Evolutionary conservation across 1,140 invertebrate species (phyloP), one percentile per base, ranked within the genome.

Genomic region (Rhyacophila brunnea): DNA sequence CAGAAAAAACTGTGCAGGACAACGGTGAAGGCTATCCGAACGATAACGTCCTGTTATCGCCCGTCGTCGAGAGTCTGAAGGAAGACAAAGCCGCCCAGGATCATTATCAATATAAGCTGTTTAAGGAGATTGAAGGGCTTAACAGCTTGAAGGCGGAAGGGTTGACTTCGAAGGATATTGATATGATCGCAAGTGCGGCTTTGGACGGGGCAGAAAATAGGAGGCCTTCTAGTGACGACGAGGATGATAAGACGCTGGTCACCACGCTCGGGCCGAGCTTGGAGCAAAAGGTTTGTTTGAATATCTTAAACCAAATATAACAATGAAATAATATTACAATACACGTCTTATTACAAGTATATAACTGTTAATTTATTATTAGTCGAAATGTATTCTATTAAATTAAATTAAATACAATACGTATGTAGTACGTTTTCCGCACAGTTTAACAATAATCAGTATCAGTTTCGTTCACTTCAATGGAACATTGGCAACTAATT

Each of bases 201-300:
- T 67, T 68, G 20, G 67, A 69, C n/a, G 63, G 47, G 5, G 48
- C 68, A 42, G 70, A 70, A 49, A 67, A 66, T 10, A 69, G 49
- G 42, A 68, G 70, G 44, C 48, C 20, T 2, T 6, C 13, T 13
- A 46, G 53, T 7, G 62, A 64, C 13, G 62, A 64, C 2, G 36
- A 32, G 13, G 49, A 47, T 18, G 63, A 65, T 32, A 13, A 43
- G n/a, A 58, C 48, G 14, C 19, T 67, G 0, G 71, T 71, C 38
- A 68, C 74, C 9, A 79, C 77, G 1, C 68, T 72, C n/a, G 75
- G 75, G 15, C 77, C 77, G 5, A 79, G 74, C 42, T 70, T 79
- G 44, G 77, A 79, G 67, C 77, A 79, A 58, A 79, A 78, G 66
- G 77, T 79, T 51, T 32, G 40, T 28, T 28, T 28, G 9, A 28